Evolutionary conservation across 1,140 invertebrate genomes (phyloP), one percentile per base, ranked within the genome.

Genomic region (Conopomorpha cramerella): DNA sequence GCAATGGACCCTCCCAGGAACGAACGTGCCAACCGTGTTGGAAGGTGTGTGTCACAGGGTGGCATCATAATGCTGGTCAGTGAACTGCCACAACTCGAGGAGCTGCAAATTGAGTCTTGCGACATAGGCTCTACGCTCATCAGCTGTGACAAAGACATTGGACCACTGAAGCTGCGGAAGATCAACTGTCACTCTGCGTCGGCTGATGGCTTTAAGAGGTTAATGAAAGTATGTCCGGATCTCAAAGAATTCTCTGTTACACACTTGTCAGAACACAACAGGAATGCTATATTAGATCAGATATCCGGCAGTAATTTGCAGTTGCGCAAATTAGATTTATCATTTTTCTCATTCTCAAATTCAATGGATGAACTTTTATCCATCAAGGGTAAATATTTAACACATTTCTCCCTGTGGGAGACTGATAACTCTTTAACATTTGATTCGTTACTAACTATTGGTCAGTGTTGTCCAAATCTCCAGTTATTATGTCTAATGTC

Each of bases 41-140:
- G 70, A 17, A 55, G 72, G 16, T 77, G 66, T 36, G 70, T 78
- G 1, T 67, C 76, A 1, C 73, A 76, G 46, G 50, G 56, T 3
- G 76, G 73, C 8, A 73, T 78, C 7, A 64, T 73, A 12, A 66
- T 63, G 63, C 40, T 77, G 3, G 48, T 77, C n/a, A 55, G 50
- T 12, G 53, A 62, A 23, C 51, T 78, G 15, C 73, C 71, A 10
- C 56, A 59, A 33, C 52, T 78, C 26, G 71, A 78, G 45, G 73
- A 77, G 37, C 45, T 78, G 25, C 41, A 59, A 8, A 73, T 78
- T 18, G 76, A 78, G 30, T 73, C 76, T 7, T 78, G 76, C 39
- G 73, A 78, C 47, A 67, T 78, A 27, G 73, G 76, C 4, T 66
- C 76, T 0, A 77, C 72, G 3, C 54, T 78, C 8, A 70, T 77